Evolutionary conservation across 2,113 vertebrate genomes (phyloP).

Genomic region (Thermophis baileyi): DNA sequence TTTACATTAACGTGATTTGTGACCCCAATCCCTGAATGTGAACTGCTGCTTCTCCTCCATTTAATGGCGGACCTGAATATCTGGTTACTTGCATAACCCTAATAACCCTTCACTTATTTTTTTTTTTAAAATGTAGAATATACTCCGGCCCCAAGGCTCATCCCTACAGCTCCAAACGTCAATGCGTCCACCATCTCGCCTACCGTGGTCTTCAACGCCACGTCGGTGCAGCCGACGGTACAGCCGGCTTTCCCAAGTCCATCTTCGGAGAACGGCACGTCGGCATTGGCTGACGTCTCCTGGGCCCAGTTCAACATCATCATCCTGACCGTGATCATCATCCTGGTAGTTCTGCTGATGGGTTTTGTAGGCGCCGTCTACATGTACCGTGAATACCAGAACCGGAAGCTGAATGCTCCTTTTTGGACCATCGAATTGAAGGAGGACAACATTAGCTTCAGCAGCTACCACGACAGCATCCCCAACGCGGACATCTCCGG

Average conservation of each 20-base stretch:
- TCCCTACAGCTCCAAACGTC: conserved; percentile 65
- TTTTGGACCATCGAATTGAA: conserved; percentile 99
- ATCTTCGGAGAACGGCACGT: conserved; percentile 84
- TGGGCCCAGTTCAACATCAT: conserved; percentile 99
- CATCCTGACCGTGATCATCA: conserved; percentile 93
- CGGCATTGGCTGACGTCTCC: conserved; percentile 86
- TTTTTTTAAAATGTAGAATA: conserved; percentile 64
- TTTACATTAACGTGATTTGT: not conserved
- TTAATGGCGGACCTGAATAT: not conserved
- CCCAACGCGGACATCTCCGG: conserved; percentile 93
- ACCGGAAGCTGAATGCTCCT: conserved; percentile 95
- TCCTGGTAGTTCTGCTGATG: conserved; percentile 89
- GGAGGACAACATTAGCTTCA: conserved; percentile 99
- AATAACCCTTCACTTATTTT: not conserved
- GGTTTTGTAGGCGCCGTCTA: conserved; percentile 96
- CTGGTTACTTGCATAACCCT: not conserved
- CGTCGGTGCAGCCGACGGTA: conserved; percentile 60
- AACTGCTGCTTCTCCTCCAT: not conserved
- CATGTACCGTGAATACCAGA: conserved; percentile 94
- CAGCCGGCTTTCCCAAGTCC: conserved; percentile 77
- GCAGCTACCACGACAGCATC: conserved; percentile 98
- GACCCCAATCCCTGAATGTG: not conserved
- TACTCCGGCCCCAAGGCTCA: conserved; percentile 57
- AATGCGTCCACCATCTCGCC: conserved; percentile 61
- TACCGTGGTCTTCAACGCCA: conserved; percentile 67